These are phyloP conservation scores for Gallinago nigripennis DNA, from an alignment of 2,797 vertebrate species.

Conservation along the genomic window DNA sequence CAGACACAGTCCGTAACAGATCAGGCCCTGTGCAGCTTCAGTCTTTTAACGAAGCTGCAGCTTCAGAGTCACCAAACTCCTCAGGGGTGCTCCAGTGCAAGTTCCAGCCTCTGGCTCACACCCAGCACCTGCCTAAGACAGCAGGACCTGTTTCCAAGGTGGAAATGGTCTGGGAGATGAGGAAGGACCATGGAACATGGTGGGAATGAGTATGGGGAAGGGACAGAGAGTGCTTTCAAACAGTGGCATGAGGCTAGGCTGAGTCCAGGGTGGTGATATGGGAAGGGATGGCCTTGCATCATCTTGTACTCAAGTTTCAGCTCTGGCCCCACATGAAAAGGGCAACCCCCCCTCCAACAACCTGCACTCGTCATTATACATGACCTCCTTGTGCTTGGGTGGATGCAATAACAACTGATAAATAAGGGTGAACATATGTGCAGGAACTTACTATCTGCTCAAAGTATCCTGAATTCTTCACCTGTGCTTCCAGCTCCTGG, in stretches of 20 bases:
- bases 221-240: neutral
- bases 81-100: neutral
- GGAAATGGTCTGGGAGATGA: neutral
- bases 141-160: neutral
- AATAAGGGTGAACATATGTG: neutral
- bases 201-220: neutral
- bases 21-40: neutral
- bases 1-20: neutral
- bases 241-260: neutral
- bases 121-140: neutral
- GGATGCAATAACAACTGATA: neutral
- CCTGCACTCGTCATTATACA: neutral
- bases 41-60: neutral
- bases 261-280: fast-evolving
- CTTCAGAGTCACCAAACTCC: neutral
- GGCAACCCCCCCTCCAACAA: neutral
- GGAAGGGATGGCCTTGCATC: neutral
- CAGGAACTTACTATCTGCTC: neutral
- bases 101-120: neutral
- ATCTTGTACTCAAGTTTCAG: neutral
- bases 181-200: fast-evolving
- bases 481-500: neutral
- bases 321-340: neutral
- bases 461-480: neutral
- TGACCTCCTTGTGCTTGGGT: neutral